Evolutionary conservation across 2,797 vertebrate genomes (phyloP).

Genomic region (Leucoraja ocellata): DNA sequence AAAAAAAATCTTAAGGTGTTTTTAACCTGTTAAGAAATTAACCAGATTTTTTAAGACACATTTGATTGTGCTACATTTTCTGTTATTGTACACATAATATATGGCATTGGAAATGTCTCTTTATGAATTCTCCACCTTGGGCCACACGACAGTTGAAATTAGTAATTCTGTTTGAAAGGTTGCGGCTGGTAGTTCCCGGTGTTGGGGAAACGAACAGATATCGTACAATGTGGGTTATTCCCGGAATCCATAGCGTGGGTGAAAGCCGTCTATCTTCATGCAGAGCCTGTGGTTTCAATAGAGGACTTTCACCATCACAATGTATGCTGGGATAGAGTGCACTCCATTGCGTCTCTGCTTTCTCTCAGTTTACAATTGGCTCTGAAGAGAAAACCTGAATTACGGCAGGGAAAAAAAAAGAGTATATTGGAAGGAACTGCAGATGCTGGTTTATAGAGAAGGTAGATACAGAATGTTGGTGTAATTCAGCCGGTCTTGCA

Average conservation of each 20-base stretch:
- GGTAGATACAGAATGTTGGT: too few relatives aligned
- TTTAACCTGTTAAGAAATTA: neutral
- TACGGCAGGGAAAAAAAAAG: neutral
- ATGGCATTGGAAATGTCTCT: neutral
- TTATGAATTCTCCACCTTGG: neutral
- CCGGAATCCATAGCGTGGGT: neutral
- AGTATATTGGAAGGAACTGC: neutral
- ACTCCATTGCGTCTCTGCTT: neutral
- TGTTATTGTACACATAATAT: neutral
- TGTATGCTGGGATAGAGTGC: neutral
- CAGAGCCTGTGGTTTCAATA: neutral
- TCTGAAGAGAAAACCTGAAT: neutral
- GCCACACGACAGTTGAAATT: neutral
- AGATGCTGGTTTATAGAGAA: too few relatives aligned
- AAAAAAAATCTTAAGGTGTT: neutral
- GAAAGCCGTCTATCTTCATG: neutral
- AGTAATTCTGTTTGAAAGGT: neutral
- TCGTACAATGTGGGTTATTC: neutral
- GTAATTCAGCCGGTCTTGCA: too few relatives aligned
- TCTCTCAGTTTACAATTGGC: neutral
- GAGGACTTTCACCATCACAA: neutral
- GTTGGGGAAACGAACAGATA: neutral
- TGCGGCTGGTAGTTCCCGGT: neutral
- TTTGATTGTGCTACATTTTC: neutral
- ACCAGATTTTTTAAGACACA: neutral